Base-by-base conservation (phyloP, 1,140 invertebrate species). In the Papilio dardanus region DNA sequence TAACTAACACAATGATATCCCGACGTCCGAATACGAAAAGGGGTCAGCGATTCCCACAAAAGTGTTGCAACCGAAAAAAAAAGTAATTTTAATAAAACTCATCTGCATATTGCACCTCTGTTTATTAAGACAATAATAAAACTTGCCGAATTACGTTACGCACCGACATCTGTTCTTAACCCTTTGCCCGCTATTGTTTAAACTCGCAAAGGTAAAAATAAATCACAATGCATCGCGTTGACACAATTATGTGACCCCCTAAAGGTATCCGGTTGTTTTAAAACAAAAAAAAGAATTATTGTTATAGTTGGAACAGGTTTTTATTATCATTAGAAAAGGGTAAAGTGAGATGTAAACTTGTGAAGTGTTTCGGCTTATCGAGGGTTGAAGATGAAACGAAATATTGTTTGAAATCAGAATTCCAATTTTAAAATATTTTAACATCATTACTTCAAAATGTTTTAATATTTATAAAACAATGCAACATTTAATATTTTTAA, bases 251-350 rank as follows among this genome's bases (percentile, higher is more conserved):
- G 73, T 76, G 75, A 83, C 81, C 82, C 82, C 76, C 50, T 76
- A 80, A 79, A 81, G 69, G 73, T 73, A 73, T 77, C 77, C 65
- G 76, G 77, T 82, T 77, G 83, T 77, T 80, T 81, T 89, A 90
- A 92, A 92, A 90, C 87, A 91, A 92, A 92, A 92, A 90, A 91
- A 81, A 81, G 71, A 33, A 54, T 86, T 84, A 87, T 86, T 89
- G 88, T 89, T 88, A 84, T 76, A 86, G 79, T 74, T 69, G 79
- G 83, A 92, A 92, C 90, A 92, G 90, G 89, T 92, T 92, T 91
- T 71, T 73, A 89, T 91, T 91, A 88, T 89, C 88, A 89, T 90
- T 81, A 82, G 84, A 89, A 92, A 58, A 86, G 89, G 89, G 88
- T 87, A 78, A 84, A 92, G 87, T 92, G 89, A 92, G 88, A 91